These are phyloP conservation scores for Clarias magur DNA, from an alignment of 2,113 vertebrate species.

Conservation along the genomic window DNA sequence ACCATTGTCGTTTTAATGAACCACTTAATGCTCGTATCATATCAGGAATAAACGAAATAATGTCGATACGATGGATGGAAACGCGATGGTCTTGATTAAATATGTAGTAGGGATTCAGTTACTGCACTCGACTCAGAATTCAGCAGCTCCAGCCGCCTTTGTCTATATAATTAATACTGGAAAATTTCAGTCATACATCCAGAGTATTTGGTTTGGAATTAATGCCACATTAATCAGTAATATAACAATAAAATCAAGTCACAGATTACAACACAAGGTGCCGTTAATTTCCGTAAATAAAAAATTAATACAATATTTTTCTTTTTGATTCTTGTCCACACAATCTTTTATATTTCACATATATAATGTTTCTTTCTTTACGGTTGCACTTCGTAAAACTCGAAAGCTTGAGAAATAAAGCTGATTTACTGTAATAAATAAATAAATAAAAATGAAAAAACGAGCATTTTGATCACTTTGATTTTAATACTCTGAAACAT, in stretches of 20 bases:
- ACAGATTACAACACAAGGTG: not conserved
- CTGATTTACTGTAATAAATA: not conserved
- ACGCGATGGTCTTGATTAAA: not conserved
- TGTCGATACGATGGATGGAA: not conserved
- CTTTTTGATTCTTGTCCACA: not conserved
- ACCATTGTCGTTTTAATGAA: not conserved
- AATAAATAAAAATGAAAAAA: too few relatives aligned
- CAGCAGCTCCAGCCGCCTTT: not conserved
- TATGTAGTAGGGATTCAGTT: conserved; percentile 13
- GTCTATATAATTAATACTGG: not conserved
- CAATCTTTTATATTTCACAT: too few relatives aligned
- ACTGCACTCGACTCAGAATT: not conserved
- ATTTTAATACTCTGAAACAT: not conserved
- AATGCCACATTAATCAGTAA: not conserved
- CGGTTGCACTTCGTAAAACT: not conserved
- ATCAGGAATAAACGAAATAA: not conserved
- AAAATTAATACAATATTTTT: not conserved
- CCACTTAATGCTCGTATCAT: not conserved
- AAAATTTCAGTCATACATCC: not conserved
- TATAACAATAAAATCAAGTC: not conserved
- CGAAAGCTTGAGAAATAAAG: not conserved
- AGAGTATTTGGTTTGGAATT: not conserved
- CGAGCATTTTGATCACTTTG: not conserved
- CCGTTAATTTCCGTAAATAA: not conserved
- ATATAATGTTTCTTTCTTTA: not conserved